Base-by-base conservation (phyloP, 2,797 vertebrate genomes). In the Picus viridis region DNA sequence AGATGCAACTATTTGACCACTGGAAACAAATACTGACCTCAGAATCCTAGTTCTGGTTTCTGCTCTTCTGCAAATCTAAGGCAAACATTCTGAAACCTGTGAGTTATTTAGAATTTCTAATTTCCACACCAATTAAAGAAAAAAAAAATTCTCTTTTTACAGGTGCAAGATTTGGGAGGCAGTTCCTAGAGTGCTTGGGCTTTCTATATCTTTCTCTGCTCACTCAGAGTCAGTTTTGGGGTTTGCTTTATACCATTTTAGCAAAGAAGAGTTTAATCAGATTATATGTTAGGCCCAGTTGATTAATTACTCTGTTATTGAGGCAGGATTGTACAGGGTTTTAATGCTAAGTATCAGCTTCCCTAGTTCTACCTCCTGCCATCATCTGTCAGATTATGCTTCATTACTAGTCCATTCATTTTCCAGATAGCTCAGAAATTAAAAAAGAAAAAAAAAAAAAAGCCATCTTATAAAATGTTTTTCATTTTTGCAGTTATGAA, bases 261-360 rank as follows among this genome's bases (percentile, higher is more conserved):
- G 47, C 65, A 95, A 95, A 95, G 92, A 91, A 96, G 57, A 75
- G 3, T 90, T 96, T 96, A 96, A 96, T 94, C 94, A 93, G 85
- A 94, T 97, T 94, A 87, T 70, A 88, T 70, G 43, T 83, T 88
- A 91, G 92, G 39, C 51, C 39, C 49, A 80, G 62, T 65, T 96
- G 91, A 91, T 90, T 97, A 96, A 95, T 96, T 96, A 86, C 77
- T 88, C 53, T 89, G 82, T 62, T 95, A 86, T 76, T 95, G 79
- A 95, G 73, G 93, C 34, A 96, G 58, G 92, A 92, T 92, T 96
- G 61, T 89, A 47, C 22, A 75, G 41, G 69, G 41, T 29, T 95
- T 96, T 94, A 96, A 91, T 71, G 80, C 68, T 90, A 78, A 90
- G 80, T 94, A 86, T 94, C 75, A 81, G 54, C 91, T 95, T 97